phyloP scores from a whole-genome alignment of 2,888 invertebrate species.

The Phania funesta region DNA sequence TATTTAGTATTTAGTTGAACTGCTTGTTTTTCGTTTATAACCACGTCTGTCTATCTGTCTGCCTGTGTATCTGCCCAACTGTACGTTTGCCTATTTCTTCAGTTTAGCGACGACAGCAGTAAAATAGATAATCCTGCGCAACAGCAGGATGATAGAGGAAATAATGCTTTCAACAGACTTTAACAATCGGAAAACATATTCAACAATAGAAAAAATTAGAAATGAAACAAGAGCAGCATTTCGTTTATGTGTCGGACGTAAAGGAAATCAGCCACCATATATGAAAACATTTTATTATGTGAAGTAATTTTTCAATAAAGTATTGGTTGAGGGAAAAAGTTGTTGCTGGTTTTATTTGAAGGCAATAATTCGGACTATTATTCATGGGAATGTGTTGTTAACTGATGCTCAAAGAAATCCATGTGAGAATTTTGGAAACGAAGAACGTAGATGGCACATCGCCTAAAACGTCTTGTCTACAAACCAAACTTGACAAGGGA shows the following conservation, averaged over 20 bases:
- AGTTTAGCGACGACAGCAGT: conserved; percentile 59
- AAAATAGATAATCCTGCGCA: conserved; percentile 65
- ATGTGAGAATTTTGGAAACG: too few species aligned
- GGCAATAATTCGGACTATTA: too few species aligned
- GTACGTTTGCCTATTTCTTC: conserved; percentile 4
- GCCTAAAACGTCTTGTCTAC: too few species aligned
- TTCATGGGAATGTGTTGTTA: too few species aligned
- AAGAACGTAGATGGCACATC: too few species aligned
- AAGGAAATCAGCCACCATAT: conserved; percentile 3
- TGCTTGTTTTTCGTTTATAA: conserved; percentile 20
- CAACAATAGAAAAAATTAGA: conserved; percentile 18
- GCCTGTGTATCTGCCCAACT: neutral
- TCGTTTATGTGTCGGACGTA: conserved; percentile 9
- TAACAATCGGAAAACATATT: conserved; percentile 15
- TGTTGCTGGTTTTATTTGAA: neutral
- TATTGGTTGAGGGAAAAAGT: neutral
- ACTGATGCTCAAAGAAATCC: too few species aligned
- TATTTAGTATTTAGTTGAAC: conserved; percentile 53
- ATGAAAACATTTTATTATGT: conserved; percentile 8
- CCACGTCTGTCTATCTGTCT: neutral
- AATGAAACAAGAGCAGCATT: conserved; percentile 12
- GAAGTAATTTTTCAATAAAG: conserved; percentile 8
- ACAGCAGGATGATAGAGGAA: conserved; percentile 64
- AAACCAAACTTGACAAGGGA: too few species aligned
- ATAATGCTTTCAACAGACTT: conserved; percentile 60